Evolutionary conservation across 2,113 vertebrate species (phyloP).

Genomic region (Rhinoptilus africanus): DNA sequence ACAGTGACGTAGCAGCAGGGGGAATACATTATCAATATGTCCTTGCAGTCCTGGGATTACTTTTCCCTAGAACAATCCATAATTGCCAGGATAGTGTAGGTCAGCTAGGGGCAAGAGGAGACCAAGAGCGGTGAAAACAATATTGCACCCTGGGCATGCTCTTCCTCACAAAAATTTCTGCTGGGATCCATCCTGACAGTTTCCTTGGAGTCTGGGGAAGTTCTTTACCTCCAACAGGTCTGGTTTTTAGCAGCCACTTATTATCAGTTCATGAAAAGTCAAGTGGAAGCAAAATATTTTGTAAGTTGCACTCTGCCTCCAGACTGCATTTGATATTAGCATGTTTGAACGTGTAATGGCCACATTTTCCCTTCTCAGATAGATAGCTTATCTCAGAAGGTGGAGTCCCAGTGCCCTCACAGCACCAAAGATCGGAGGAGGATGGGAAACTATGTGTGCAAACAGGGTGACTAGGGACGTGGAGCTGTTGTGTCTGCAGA

Average conservation of each 20-base stretch:
- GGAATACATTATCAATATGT: not conserved
- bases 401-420: not conserved
- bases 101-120: not conserved
- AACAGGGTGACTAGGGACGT: not conserved
- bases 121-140: not conserved
- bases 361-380: not conserved
- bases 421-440: rapidly evolving
- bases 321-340: not conserved
- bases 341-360: not conserved
- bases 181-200: not conserved
- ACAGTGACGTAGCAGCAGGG: not conserved
- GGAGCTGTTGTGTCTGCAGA: not conserved
- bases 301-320: not conserved
- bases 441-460: not conserved
- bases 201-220: not conserved
- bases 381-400: not conserved
- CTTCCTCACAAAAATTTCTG: not conserved
- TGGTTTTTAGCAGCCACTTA: not conserved
- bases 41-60: not conserved
- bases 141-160: not conserved
- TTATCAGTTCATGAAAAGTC: not conserved
- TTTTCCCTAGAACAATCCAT: not conserved
- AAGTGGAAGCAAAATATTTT: not conserved
- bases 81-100: not conserved
- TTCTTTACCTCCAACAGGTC: not conserved